These are phyloP conservation scores for Drosophila ohnishii DNA, from an alignment of 1,140 invertebrate genomes.

Conservation along the genomic window DNA sequence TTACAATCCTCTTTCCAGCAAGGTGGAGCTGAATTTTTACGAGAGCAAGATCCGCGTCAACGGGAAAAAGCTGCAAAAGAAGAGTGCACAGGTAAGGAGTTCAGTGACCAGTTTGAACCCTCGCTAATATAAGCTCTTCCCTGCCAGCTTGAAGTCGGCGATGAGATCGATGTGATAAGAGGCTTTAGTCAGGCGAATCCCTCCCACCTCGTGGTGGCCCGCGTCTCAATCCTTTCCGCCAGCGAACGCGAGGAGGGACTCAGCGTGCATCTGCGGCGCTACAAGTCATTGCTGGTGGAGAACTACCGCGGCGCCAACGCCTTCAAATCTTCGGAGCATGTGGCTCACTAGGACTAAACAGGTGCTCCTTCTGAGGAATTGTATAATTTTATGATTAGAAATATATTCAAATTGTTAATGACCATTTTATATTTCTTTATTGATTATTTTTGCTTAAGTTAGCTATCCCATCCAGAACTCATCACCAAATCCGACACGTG, in stretches of 20 bases:
- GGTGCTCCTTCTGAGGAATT: not conserved
- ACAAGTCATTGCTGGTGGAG: constrained; percentile 86
- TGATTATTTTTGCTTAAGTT: not conserved
- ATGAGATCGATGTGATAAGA: constrained; percentile 87
- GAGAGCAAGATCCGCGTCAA: constrained; percentile 87
- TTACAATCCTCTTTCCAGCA: constrained; percentile 77
- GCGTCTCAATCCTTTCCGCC: constrained; percentile 85
- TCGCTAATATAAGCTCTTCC: not conserved
- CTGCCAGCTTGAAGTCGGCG: constrained; percentile 84
- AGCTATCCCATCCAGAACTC: not conserved
- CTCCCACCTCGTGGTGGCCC: constrained; percentile 85
- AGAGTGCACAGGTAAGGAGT: constrained; percentile 84
- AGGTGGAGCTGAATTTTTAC: constrained; percentile 87
- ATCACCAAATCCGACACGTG: constrained; percentile 69
- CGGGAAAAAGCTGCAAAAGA: constrained; percentile 86
- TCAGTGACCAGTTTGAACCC: not conserved
- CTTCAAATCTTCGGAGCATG: constrained; percentile 71
- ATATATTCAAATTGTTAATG: constrained; percentile 4
- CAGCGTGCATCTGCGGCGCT: constrained; percentile 84
- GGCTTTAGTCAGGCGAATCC: constrained; percentile 85
- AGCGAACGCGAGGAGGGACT: constrained; percentile 81
- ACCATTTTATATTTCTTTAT: not conserved
- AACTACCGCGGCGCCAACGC: constrained; percentile 84
- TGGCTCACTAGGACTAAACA: constrained; percentile 28
- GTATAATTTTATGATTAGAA: not conserved